Evolutionary conservation across 2,113 vertebrate species (phyloP).

Genomic region (Equus przewalskii): DNA sequence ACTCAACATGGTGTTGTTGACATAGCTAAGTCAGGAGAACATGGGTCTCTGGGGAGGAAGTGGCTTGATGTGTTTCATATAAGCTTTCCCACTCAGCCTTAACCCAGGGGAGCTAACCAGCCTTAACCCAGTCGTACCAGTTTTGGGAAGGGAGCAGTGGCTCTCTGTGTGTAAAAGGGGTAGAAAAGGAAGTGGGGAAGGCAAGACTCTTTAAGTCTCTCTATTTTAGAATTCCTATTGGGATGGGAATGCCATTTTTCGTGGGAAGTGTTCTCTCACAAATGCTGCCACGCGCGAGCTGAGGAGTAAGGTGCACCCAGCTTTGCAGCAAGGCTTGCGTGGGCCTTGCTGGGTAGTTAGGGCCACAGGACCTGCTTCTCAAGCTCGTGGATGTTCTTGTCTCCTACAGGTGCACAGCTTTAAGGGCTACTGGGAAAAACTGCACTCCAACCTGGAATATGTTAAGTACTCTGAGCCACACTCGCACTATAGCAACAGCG

Average conservation of each 20-base stretch:
- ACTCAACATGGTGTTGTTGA: not conserved
- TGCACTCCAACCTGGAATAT: constrained; percentile 92
- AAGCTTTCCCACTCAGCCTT: not conserved
- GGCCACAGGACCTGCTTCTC: not conserved
- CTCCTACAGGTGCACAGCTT: constrained; percentile 87
- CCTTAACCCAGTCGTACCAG: not conserved
- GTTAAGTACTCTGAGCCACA: constrained; percentile 90
- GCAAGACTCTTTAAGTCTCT: not conserved
- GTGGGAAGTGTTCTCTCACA: not conserved
- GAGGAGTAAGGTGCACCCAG: not conserved
- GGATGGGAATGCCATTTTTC: not conserved
- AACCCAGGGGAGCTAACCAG: not conserved
- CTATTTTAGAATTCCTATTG: not conserved
- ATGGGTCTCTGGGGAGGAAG: constrained; percentile 7
- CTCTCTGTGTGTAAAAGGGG: not conserved
- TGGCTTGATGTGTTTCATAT: not conserved
- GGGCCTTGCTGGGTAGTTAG: not conserved
- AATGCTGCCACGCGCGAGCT: not conserved
- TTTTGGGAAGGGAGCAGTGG: not conserved
- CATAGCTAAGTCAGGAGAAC: not conserved
- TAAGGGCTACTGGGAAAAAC: constrained; percentile 95
- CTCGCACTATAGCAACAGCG: constrained; percentile 89
- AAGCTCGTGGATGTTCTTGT: not conserved
- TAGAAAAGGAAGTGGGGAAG: not conserved
- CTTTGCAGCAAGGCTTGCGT: not conserved